These are phyloP conservation scores for Ctenopoma kingsleyae DNA, from an alignment of 2,797 vertebrate genomes.

Conservation along the genomic window DNA sequence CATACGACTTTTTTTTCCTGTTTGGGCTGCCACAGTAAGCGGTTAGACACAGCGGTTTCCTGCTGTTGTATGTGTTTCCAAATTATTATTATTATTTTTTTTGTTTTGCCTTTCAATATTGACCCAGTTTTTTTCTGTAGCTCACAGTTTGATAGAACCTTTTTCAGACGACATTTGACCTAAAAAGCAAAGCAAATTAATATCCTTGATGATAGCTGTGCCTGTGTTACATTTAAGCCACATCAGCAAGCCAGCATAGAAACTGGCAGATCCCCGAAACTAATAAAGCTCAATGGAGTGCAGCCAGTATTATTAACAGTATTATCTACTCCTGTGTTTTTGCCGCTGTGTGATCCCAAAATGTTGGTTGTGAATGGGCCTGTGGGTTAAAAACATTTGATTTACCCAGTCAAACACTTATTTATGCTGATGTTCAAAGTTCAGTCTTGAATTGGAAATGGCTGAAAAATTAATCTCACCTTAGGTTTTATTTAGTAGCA, in stretches of 20 bases:
- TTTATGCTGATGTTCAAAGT: neutral
- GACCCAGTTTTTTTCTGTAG: neutral
- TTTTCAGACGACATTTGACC: too few relatives aligned
- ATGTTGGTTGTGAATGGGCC: neutral
- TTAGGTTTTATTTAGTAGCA: neutral
- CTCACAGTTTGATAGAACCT: too few relatives aligned
- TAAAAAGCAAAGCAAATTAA: neutral
- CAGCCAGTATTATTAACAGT: neutral
- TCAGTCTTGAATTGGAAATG: neutral
- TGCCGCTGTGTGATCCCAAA: neutral
- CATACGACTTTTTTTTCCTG: slow-evolving; percentile 6
- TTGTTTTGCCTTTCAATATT: neutral
- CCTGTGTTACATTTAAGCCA: neutral
- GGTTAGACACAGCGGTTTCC: neutral
- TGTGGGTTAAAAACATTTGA: neutral
- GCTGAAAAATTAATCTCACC: neutral
- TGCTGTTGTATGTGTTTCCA: neutral
- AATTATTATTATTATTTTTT: neutral
- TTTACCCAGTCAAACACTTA: neutral
- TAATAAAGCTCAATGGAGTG: neutral
- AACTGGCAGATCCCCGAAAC: too few relatives aligned
- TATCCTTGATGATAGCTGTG: neutral
- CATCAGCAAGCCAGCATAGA: neutral
- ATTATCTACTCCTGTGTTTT: neutral
- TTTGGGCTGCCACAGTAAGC: slow-evolving; percentile 4